Evolutionary conservation across 2,888 invertebrate genomes (phyloP).

Genomic region (Caenorhabditis panamensis): DNA sequence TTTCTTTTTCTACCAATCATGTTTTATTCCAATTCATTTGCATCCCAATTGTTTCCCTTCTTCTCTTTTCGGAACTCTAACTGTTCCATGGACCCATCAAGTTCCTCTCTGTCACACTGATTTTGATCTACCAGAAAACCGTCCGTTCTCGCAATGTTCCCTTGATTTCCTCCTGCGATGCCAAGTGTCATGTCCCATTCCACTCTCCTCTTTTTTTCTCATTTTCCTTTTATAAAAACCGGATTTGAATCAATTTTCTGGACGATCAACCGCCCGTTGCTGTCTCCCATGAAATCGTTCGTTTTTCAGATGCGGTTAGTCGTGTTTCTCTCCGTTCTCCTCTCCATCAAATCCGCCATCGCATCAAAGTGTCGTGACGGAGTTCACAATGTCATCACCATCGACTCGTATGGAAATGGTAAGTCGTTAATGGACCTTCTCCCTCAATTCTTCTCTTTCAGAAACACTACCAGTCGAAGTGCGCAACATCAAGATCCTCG

Average conservation of each 20-base stretch:
- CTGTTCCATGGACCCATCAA: no score
- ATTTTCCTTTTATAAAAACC: not conserved
- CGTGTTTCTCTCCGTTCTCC: conserved; percentile 9
- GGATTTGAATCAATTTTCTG: conserved; percentile 23
- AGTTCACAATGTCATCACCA: conserved; percentile 65
- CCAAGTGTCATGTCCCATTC: not conserved
- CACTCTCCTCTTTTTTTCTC: no score
- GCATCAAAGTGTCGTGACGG: conserved; percentile 62
- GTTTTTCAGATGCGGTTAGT: conserved; percentile 40
- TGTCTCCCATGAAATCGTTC: not conserved
- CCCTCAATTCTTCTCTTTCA: conserved; percentile 28
- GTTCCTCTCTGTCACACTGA: not conserved
- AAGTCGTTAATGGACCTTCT: conserved; percentile 11
- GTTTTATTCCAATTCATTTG: no score
- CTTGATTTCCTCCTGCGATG: no score
- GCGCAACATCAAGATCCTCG: conserved; percentile 61
- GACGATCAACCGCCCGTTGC: not conserved
- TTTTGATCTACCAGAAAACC: not conserved
- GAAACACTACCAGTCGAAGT: conserved; percentile 63
- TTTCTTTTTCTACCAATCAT: no score
- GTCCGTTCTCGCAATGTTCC: no score
- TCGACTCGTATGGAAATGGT: conserved; percentile 68
- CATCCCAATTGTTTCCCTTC: no score
- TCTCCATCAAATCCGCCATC: not conserved
- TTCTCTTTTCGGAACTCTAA: no score